A percentile compares a stretch with the other conserved stretches of the same genome.
Conservation (phyloP, 2,888 invertebrate genomes). For the Brenthis ino region DNA sequence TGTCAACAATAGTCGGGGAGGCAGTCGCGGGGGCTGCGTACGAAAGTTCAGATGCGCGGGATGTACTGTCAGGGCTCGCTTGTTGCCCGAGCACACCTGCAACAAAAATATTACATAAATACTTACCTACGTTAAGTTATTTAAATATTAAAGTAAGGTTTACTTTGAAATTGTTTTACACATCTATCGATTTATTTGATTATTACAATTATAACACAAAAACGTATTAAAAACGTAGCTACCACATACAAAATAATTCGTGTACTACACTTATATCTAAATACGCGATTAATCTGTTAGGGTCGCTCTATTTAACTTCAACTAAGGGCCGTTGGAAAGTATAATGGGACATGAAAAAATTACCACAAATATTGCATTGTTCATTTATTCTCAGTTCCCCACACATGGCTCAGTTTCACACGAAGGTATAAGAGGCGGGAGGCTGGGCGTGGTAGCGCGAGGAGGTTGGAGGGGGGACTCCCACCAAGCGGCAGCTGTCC, state of each 20-base stretch:
- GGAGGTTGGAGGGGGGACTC: conserved; percentile 52
- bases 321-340: conserved; percentile 56
- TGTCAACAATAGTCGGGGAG: conserved; percentile 64
- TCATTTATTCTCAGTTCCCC: conserved; percentile 66
- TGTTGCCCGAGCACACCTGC: conserved; percentile 84
- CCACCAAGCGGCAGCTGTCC: conserved; percentile 65
- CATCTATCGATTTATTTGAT: neutral
- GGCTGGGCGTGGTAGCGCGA: conserved; percentile 64
- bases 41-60: conserved; percentile 90
- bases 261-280: conserved; percentile 60
- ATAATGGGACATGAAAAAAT: conserved; percentile 70
- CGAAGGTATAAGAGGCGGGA: conserved; percentile 61
- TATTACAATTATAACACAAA: neutral
- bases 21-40: conserved; percentile 73
- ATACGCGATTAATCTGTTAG: conserved; percentile 67
- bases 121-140: neutral
- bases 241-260: conserved; percentile 38
- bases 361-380: conserved; percentile 69
- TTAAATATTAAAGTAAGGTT: too few species aligned
- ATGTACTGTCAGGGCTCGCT: conserved; percentile 93
- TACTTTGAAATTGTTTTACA: too few species aligned
- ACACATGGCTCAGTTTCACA: conserved; percentile 67
- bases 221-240: conserved; percentile 8
- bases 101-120: conserved; percentile 32
- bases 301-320: conserved; percentile 69